Conservation (phyloP, 2,113 vertebrate species). For the Cyrtonyx montezumae region DNA sequence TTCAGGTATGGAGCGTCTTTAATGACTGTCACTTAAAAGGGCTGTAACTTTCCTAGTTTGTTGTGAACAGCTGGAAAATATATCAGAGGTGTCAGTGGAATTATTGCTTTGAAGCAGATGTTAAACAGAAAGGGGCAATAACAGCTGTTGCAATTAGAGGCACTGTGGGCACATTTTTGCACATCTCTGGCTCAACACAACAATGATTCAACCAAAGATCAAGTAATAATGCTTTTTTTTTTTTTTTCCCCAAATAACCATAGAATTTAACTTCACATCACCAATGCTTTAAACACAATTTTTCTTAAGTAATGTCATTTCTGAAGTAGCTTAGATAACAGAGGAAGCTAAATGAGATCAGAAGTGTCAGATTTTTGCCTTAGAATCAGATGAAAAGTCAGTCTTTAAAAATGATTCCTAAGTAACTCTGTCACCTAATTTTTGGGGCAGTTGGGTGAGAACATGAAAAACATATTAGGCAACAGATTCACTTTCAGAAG, state of each 20-base stretch:
- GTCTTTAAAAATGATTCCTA: background rate
- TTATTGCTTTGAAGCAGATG: slow-evolving; percentile 67
- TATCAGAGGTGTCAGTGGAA: slow-evolving; percentile 21
- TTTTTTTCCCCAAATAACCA: background rate
- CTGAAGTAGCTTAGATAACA: background rate
- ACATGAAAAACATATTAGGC: background rate
- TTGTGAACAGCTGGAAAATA: slow-evolving; percentile 69
- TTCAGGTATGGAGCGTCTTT: slow-evolving; percentile 5
- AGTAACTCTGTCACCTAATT: background rate
- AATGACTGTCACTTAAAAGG: slow-evolving; percentile 68
- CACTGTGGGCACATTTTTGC: slow-evolving; percentile 37
- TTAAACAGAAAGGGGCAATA: slow-evolving; percentile 63
- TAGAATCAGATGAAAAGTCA: background rate
- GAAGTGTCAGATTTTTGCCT: background rate
- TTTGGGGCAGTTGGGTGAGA: background rate
- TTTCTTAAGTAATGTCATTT: background rate
- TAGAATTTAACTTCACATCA: background rate
- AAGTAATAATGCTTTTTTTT: background rate
- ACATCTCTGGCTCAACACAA: slow-evolving; percentile 41
- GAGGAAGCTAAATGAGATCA: background rate
- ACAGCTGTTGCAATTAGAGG: slow-evolving; percentile 56
- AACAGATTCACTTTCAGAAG: background rate
- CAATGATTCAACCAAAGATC: slow-evolving; percentile 43
- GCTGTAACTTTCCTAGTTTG: slow-evolving; percentile 55
- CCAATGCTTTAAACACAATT: background rate